A percentile compares a stretch with the other conserved stretches of the same genome.
Evolutionary conservation across 2,797 vertebrate genomes (phyloP).

Genomic region (Apogon talboti): DNA sequence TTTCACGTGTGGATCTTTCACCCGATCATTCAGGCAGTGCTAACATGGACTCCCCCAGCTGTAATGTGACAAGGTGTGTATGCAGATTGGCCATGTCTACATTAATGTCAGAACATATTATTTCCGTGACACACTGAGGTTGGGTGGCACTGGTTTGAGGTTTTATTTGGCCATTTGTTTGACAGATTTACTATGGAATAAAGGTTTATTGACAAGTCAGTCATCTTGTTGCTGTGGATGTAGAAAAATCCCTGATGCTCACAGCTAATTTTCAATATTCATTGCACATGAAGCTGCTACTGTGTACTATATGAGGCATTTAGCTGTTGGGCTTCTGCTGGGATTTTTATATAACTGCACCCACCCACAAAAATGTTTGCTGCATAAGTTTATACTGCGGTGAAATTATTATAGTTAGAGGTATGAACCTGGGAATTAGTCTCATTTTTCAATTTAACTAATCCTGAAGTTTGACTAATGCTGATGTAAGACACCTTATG

Average conservation of each 20-base stretch:
- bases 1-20: background rate
- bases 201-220: constrained; percentile 65
- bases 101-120: constrained; percentile 71
- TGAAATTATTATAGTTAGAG: too few species aligned
- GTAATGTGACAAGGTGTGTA: constrained; percentile 38
- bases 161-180: constrained; percentile 77
- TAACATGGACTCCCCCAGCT: background rate
- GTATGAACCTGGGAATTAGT: too few species aligned
- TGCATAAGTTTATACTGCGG: background rate
- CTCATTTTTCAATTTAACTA: too few species aligned
- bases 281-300: constrained; percentile 37
- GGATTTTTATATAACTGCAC: background rate
- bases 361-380: background rate
- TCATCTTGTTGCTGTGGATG: constrained; percentile 64
- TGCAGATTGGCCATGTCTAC: constrained; percentile 47
- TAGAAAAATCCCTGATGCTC: constrained; percentile 70
- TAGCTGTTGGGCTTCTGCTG: background rate
- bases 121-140: constrained; percentile 69
- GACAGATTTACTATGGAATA: constrained; percentile 77
- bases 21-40: background rate
- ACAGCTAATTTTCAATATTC: constrained; percentile 29
- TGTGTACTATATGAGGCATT: background rate
- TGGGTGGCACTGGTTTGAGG: constrained; percentile 68
- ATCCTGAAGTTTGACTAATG: too few species aligned
- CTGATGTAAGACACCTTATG: too few species aligned